Base-by-base conservation (phyloP, 64 coral and sea anemone species). In the Montipora foliosa region DNA sequence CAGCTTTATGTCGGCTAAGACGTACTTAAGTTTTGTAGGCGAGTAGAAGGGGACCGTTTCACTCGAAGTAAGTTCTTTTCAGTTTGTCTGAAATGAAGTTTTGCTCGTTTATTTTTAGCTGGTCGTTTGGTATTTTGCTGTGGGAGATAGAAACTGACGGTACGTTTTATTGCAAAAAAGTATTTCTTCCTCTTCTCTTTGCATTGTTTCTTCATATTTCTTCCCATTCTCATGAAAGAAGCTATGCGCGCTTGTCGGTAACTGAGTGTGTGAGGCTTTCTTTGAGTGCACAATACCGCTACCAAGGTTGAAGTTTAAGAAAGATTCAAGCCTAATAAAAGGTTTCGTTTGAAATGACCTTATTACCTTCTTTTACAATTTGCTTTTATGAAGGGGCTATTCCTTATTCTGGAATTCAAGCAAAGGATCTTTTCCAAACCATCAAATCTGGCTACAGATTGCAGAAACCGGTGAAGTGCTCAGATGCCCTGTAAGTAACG, bases 71-170 rank as follows among this genome's bases (percentile, higher is more conserved):
- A 47, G 29, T 19, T 19, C 47, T 78, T 51, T 52, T 2, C 7
- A 21, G 8, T 8, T 82, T 11, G 20, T 16, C 21, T 44, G 22
- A 60, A n/a, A 29, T 81, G 22, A 12, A 21, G 37, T 29, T n/a
- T 57, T 12, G 44, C 17, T 84, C 47, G 4, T 75, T 84, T 11
- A 0, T n/a, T 78, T 17, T 60, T 6, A 93, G 92, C 3, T 93
- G 92, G 92, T 93, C 92, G 21, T 93, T 88, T 93, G 92, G 92
- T 15, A 58, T 78, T 46, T 25, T 93, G 59, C 15, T 93, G 51
- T 93, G 92, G 92, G 92, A 93, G 68, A 93, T 93, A 73, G 92
- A 93, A 93, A 93, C 92, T 21, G 92, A 84, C 80, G 92, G 92
- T 88, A 80, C 66, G 73, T 77, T 10, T 53, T 14, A 64, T 16